Evolutionary conservation across 2,797 vertebrate species (phyloP).

Genomic region (Gymnodraco acuticeps): DNA sequence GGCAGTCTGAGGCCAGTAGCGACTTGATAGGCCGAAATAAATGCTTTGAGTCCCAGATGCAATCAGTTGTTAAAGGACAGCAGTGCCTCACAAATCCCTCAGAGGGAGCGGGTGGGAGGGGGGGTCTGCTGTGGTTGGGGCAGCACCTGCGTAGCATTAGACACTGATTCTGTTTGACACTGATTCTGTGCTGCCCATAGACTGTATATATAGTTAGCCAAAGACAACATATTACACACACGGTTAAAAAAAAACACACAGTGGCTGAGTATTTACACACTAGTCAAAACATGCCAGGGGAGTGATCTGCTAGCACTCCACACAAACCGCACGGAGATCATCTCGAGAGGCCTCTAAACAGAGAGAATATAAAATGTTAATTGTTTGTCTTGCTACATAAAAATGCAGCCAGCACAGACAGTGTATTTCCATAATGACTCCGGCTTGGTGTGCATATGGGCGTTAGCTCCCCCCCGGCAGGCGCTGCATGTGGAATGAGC

Average conservation of each 20-base stretch:
- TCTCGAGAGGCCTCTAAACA: slow-evolving; percentile 61
- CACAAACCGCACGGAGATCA: slow-evolving; percentile 32
- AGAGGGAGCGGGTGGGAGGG: slow-evolving; percentile 21
- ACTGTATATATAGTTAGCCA: too few relatives aligned
- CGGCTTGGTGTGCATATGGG: slow-evolving; percentile 65
- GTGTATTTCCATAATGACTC: slow-evolving; percentile 78
- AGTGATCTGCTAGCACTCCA: slow-evolving; percentile 25
- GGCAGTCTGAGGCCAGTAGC: slow-evolving; percentile 46
- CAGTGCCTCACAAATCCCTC: slow-evolving; percentile 59
- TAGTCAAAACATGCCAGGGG: slow-evolving; percentile 38
- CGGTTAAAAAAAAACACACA: slow-evolving; percentile 33
- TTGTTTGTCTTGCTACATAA: slow-evolving; percentile 63
- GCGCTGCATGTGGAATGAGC: slow-evolving; percentile 71
- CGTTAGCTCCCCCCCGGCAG: slow-evolving; percentile 64
- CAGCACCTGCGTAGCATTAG: slow-evolving; percentile 15
- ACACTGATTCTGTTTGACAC: slow-evolving; percentile 1
- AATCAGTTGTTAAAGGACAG: slow-evolving; percentile 71
- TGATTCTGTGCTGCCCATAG: slow-evolving; percentile 17
- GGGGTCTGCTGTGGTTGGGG: slow-evolving; percentile 42
- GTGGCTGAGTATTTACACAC: slow-evolving; percentile 15
- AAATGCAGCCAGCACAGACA: slow-evolving; percentile 62
- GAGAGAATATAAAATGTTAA: slow-evolving; percentile 59
- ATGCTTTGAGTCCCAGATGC: slow-evolving; percentile 55
- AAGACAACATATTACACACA: neutral
- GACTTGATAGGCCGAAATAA: slow-evolving; percentile 62